A percentile compares a stretch with the other conserved stretches of the same genome.
Conservation (phyloP, 2,113 vertebrate species). For the Alces alces region DNA sequence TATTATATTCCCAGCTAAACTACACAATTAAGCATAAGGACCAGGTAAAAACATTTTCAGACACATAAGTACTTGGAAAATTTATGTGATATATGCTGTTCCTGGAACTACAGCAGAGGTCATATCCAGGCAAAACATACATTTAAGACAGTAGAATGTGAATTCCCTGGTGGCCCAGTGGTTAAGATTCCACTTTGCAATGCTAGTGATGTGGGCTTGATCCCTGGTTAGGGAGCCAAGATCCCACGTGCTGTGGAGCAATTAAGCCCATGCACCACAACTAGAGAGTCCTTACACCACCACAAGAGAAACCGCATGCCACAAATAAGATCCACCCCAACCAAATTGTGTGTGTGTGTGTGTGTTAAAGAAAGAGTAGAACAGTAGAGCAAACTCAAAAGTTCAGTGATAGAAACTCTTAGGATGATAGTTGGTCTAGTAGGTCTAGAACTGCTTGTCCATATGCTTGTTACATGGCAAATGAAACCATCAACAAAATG, state of each 20-base stretch:
- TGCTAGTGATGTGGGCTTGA: background rate
- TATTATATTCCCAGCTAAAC: background rate
- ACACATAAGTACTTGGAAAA: background rate
- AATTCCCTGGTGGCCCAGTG: background rate
- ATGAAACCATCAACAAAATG: background rate
- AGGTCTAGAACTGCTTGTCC: background rate
- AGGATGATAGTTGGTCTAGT: background rate
- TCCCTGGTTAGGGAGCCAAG: background rate
- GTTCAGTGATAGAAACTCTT: background rate
- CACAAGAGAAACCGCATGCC: fast-evolving
- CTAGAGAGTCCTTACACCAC: background rate
- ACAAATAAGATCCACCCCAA: background rate
- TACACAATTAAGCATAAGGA: background rate
- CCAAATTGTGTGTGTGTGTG: background rate
- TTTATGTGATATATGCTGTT: background rate
- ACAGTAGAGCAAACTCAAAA: background rate
- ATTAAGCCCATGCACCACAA: background rate
- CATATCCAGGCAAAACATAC: background rate
- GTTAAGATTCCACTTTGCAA: background rate
- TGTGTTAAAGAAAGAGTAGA: background rate
- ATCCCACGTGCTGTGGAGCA: background rate
- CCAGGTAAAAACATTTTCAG: background rate
- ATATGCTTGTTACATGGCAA: background rate
- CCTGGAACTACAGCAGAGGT: background rate
- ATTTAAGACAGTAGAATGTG: background rate